Evolutionary conservation across 1,140 invertebrate genomes (phyloP), one percentile per base, ranked within the genome.

Genomic region (Apolygus lucorum): DNA sequence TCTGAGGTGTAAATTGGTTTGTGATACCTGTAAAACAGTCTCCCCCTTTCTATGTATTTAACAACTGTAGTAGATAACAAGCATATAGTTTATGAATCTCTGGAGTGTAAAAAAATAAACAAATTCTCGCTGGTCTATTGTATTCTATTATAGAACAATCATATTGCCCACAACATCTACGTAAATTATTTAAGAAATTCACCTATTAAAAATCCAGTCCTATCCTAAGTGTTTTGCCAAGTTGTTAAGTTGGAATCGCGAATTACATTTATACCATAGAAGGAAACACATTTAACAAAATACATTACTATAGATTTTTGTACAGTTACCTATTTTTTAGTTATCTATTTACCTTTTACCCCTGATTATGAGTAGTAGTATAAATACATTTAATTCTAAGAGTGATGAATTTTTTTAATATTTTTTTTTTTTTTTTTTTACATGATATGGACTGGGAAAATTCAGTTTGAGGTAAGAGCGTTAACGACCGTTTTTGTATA

Each of bases 111-210:
- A 70, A 67, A 70, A 67, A 70, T 67, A 70, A 70, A 59, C 22
- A 67, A 70, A 70, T n/a, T 66, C 65, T 70, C 69, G 22, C 69
- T 70, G 69, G 52, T 70, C 69, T 70, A 70, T 70, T 70, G 69
- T 67, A 66, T 63, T 59, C 29, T n/a, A n/a, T 25, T 67, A 66
- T 2, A 59, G 54, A 62, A 69, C 68, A 64, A 69, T 69, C 68
- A 64, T 69, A 69, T 69, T 69, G 63, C 68, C 63, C 62, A 49
- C 63, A 69, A 65, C 63, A 65, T 21, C 17, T 65, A 65, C 8
- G 13, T 26, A 65, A 27, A 11, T 65, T 65, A 65, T 11, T 14
- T 28, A n/a, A 65, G 25, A 27, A 34, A 65, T 27, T 65, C 63
- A 22, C 63, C 25, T 65, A 27, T 25, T 27, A 65, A 65, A 34